phyloP scores from a whole-genome alignment of 2,113 vertebrate species.

The Hippocampus comes region DNA sequence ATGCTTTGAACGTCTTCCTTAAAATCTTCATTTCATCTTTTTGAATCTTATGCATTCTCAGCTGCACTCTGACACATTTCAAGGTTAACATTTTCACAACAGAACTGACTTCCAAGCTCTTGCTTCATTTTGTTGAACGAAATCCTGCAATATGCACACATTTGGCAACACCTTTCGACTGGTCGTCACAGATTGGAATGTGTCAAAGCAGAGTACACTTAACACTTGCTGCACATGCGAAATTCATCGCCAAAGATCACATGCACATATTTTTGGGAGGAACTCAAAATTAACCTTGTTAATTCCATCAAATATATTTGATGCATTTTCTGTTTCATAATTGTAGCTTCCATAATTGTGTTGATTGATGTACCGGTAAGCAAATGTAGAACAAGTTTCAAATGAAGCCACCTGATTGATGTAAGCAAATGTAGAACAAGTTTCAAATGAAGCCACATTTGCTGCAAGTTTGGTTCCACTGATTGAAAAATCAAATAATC shows the following conservation, averaged over 20 bases:
- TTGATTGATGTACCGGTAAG: no score
- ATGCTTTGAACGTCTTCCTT: constrained; percentile 5
- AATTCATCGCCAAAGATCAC: not conserved
- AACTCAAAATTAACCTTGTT: not conserved
- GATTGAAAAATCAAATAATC: no score
- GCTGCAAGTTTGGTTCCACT: no score
- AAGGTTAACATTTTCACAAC: constrained; percentile 6
- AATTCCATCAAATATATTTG: not conserved
- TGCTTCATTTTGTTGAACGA: not conserved
- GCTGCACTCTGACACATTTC: constrained; percentile 7
- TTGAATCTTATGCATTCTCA: constrained; percentile 9
- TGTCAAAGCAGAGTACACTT: not conserved
- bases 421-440: not conserved
- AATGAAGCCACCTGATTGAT: no score
- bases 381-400: not conserved
- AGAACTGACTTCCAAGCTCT: constrained; percentile 7
- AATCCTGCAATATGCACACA: not conserved
- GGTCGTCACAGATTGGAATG: not conserved
- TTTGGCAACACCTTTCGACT: not conserved
- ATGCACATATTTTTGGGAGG: not conserved
- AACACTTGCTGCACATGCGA: not conserved
- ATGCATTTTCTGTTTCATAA: not conserved
- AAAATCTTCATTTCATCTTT: not conserved
- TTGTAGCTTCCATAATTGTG: not conserved
- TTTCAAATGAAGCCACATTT: not conserved